Evolutionary conservation across 2,888 invertebrate genomes (phyloP), one percentile per base, ranked within the genome.

Genomic region (Agrochola macilenta): DNA sequence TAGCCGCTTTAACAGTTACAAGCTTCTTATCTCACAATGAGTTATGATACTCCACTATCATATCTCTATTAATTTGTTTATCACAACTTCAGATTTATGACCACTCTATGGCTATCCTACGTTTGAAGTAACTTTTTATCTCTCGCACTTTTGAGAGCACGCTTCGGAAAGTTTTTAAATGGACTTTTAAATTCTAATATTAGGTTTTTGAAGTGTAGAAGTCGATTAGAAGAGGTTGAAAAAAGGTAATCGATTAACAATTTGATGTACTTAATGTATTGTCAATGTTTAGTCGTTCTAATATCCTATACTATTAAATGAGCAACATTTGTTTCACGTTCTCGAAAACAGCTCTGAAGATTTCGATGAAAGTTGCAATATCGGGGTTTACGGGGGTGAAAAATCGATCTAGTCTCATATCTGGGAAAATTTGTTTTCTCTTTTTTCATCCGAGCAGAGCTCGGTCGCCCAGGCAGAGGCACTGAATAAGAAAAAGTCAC

Each of bases 41-140:
- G 80, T 88, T 90, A 91, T 88, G 83, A 73, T 71, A 39, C 78
- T 77, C 68, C 69, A 75, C 90, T 92, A 93, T 94, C 93, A 86
- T 92, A 93, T 94, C 93, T 86, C 79, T 83, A 93, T 91, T 94
- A 95, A 95, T 94, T 93, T 93, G 94, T 94, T 93, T 94, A 93
- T 93, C 93, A 87, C 88, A 89, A 84, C 82, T 85, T 64, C 1
- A 70, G 89, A 95, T 95, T 94, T 93, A 94, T 90, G 81, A 77
- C 90, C 93, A 92, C 94, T 94, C 89, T 84, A 76, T 74, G 49
- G 35, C 61, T 79, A 87, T 87, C 78, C 64, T 74, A 68, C 57
- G 65, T 78, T 83, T 81, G 81, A 83, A 78, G 84, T 89, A 84
- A 83, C 84, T 82, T 74, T 30, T 84, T 89, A 89, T 90, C 88